Evolutionary conservation across 2,888 invertebrate genomes (phyloP).

Genomic region (Synergus japonicus): DNA sequence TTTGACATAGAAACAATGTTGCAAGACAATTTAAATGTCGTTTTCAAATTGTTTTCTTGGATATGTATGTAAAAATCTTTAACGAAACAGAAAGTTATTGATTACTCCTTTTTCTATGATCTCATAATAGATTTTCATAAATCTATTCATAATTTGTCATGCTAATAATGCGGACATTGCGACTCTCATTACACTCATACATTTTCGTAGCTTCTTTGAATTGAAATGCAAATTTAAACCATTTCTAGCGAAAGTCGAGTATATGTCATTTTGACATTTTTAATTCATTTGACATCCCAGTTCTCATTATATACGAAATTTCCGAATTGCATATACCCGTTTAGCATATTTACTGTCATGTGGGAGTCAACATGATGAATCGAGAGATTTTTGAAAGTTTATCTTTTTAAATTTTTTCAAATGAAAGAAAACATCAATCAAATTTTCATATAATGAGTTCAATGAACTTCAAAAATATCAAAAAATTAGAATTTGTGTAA

Average conservation of each 20-base stretch:
- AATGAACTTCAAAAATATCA: neutral
- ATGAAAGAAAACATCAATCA: neutral
- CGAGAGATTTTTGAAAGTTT: too few relatives aligned
- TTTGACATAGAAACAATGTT: neutral
- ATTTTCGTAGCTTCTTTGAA: constrained; percentile 22
- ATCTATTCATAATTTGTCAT: constrained; percentile 27
- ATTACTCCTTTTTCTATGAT: constrained; percentile 5
- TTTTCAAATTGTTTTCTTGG: neutral
- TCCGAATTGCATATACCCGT: neutral
- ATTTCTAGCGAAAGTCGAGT: constrained; percentile 30
- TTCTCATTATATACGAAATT: neutral
- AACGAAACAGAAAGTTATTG: constrained; percentile 26
- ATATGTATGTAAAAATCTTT: neutral
- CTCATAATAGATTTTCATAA: neutral
- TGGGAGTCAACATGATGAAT: neutral
- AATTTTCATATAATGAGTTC: neutral
- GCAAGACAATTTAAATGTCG: neutral
- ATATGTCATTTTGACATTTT: neutral
- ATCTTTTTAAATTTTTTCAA: too few relatives aligned
- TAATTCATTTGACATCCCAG: constrained; percentile 20
- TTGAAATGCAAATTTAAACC: constrained; percentile 12
- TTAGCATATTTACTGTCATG: too few relatives aligned
- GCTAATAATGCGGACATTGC: constrained; percentile 1
- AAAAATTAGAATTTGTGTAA: neutral
- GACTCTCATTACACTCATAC: constrained; percentile 1